phyloP scores from a whole-genome alignment of 2,888 invertebrate genomes.

The Zaprionus obscuricornis region DNA sequence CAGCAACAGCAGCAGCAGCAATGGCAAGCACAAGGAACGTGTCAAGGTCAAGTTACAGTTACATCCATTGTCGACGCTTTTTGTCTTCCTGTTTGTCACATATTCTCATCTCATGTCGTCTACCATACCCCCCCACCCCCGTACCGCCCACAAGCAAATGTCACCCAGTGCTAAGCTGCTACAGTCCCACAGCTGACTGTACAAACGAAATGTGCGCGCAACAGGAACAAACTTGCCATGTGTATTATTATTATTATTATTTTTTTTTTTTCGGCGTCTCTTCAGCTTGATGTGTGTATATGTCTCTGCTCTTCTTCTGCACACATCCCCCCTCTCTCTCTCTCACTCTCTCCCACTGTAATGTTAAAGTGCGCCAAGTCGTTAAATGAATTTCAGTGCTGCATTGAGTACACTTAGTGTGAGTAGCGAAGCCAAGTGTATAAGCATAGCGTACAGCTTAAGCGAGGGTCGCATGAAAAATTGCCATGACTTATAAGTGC shows the following conservation, averaged over 20 bases:
- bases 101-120: background rate
- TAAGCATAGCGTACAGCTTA: conserved; percentile 57
- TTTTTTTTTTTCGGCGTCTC: conserved; percentile 9
- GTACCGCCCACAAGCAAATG: background rate
- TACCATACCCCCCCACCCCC: background rate
- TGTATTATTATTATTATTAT: conserved; percentile 11
- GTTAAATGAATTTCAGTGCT: conserved; percentile 78
- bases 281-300: background rate
- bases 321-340: conserved; percentile 2
- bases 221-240: conserved; percentile 53
- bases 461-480: conserved; percentile 18
- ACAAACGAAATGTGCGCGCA: conserved; percentile 50
- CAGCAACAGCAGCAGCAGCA: too few relatives aligned
- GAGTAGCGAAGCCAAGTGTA: conserved; percentile 69
- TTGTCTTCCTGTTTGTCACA: conserved; percentile 46
- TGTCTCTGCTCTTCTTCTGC: background rate
- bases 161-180: too few relatives aligned
- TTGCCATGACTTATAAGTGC: too few relatives aligned
- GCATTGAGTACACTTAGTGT: conserved; percentile 64
- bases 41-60: conserved; percentile 72
- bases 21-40: conserved; percentile 47
- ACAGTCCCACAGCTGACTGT: too few relatives aligned
- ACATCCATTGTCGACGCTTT: conserved; percentile 67
- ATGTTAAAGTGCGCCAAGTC: conserved; percentile 74
- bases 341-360: conserved; percentile 5